Conservation (phyloP, 2,888 invertebrate genomes). For the Alsophila aescularia region DNA sequence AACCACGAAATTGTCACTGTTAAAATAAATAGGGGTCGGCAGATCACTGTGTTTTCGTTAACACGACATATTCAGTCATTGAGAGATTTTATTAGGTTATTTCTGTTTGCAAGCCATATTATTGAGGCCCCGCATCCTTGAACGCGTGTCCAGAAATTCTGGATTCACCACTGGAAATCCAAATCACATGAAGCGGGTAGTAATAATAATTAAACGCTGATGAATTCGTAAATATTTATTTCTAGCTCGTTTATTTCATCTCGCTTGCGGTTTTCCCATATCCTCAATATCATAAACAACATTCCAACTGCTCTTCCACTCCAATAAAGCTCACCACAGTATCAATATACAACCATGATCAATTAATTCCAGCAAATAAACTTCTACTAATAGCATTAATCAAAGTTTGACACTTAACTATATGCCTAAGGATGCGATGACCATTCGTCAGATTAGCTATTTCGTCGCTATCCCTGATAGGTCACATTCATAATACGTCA, state of each 20-base stretch:
- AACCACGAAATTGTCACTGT: slow-evolving; percentile 10
- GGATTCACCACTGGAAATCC: slow-evolving; percentile 3
- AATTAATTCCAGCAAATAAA: not conserved
- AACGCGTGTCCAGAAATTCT: not conserved
- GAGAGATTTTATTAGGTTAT: slow-evolving; percentile 10
- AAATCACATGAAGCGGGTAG: too few relatives aligned
- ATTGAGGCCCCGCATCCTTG: slow-evolving; percentile 12
- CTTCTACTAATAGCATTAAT: not conserved
- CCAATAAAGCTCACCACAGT: slow-evolving; percentile 7
- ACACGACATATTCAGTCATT: slow-evolving; percentile 7
- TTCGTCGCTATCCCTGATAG: too few relatives aligned
- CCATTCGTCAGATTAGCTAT: too few relatives aligned
- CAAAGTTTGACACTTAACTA: too few relatives aligned
- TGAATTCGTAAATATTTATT: not conserved
- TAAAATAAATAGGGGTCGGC: slow-evolving; percentile 11
- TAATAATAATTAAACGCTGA: too few relatives aligned
- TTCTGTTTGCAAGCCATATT: slow-evolving; percentile 18
- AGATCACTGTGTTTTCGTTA: slow-evolving; percentile 6
- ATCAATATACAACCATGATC: not conserved
- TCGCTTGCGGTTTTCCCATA: slow-evolving; percentile 21
- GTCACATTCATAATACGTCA: too few relatives aligned
- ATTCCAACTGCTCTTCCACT: slow-evolving; percentile 21
- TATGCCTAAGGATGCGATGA: too few relatives aligned
- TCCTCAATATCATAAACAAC: slow-evolving; percentile 6
- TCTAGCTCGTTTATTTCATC: not conserved